A percentile compares a stretch with the other conserved stretches of the same genome.
Evolutionary conservation across 2,888 invertebrate genomes (phyloP).

Genomic region (Scrobipalpa costella): DNA sequence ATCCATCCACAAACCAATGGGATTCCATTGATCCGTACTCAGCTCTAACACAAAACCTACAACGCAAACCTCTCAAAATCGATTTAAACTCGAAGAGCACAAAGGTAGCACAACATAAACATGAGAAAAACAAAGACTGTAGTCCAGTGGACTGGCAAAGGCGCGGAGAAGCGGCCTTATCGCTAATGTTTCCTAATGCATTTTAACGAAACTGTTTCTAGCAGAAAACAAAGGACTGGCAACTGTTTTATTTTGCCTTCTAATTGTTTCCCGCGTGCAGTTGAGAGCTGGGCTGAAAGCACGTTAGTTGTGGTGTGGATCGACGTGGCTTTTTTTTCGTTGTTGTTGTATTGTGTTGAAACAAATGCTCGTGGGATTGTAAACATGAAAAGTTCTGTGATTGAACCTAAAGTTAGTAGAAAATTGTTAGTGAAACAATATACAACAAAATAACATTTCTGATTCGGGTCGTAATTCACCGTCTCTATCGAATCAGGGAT

Average conservation of each 20-base stretch:
- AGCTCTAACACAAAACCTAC: neutral
- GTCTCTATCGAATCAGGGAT: too few species aligned
- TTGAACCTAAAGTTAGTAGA: neutral
- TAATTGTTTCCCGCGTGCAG: slow-evolving; percentile 23
- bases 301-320: slow-evolving; percentile 10
- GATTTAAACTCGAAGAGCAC: neutral
- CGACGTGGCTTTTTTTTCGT: neutral
- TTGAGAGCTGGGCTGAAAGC: slow-evolving; percentile 9
- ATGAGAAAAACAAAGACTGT: slow-evolving; percentile 33
- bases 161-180: slow-evolving; percentile 22
- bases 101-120: neutral
- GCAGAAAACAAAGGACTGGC: slow-evolving; percentile 24
- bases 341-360: neutral
- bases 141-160: slow-evolving; percentile 14
- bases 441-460: too few species aligned
- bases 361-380: neutral
- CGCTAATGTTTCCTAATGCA: slow-evolving; percentile 27
- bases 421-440: neutral
- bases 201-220: slow-evolving; percentile 23
- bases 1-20: neutral
- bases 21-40: neutral
- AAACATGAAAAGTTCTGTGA: neutral
- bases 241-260: slow-evolving; percentile 15
- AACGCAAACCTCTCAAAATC: neutral
- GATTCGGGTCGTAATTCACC: too few species aligned